These are phyloP conservation scores for Bombyx mori DNA, from an alignment of 1,140 invertebrate genomes.

Conservation along the genomic window ASM3026992v2 NC_085128.1:12744001-12744500, in stretches of 20 bases:
- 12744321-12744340: slow-evolving; percentile 67
- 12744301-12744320: slow-evolving; percentile 69
- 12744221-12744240: neutral
- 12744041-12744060: too few species aligned
- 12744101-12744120: neutral
- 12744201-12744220: slow-evolving; percentile 32
- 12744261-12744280: slow-evolving; percentile 56
- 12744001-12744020: too few species aligned
- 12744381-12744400: slow-evolving; percentile 67
- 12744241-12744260: slow-evolving; percentile 48
- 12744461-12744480: neutral
- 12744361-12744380: slow-evolving; percentile 64
- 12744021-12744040: too few species aligned
- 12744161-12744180: slow-evolving; percentile 12
- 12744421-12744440: slow-evolving; percentile 12
- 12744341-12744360: slow-evolving; percentile 27
- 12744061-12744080: too few species aligned
- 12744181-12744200: slow-evolving; percentile 36
- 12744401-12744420: slow-evolving; percentile 38
- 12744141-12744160: slow-evolving; percentile 4
- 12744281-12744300: slow-evolving; percentile 28
- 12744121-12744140: slow-evolving; percentile 10
- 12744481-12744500: slow-evolving; percentile 1
- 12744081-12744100: too few species aligned
- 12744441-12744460: too few species aligned